These are phyloP conservation scores for Darevskia nairensis DNA, from an alignment of 2,797 vertebrate genomes.

Conservation along the genomic window DNA sequence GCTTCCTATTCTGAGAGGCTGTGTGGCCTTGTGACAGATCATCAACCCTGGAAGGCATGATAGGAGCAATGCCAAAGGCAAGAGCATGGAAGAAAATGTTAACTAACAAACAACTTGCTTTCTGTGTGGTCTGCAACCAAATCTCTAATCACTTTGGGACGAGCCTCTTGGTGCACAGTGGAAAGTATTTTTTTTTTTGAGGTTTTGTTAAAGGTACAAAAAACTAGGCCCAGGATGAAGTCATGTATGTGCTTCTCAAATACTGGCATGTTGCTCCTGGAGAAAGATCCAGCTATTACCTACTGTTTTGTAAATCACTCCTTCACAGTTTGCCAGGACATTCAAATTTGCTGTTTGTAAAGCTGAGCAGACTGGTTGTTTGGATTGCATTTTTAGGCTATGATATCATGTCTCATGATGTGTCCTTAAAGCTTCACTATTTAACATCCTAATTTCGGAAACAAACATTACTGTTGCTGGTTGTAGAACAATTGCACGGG, in stretches of 20 bases:
- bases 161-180: constrained; percentile 46
- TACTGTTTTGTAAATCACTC: constrained; percentile 83
- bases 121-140: constrained; percentile 72
- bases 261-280: constrained; percentile 67
- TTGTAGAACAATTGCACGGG: constrained; percentile 24
- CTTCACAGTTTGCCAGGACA: constrained; percentile 75
- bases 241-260: constrained; percentile 74
- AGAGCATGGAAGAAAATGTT: constrained; percentile 48
- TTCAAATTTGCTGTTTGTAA: constrained; percentile 77
- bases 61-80: constrained; percentile 33
- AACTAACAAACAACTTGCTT: constrained; percentile 22
- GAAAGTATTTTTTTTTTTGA: constrained; percentile 44
- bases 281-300: constrained; percentile 80
- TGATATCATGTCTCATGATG: constrained; percentile 84
- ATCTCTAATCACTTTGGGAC: constrained; percentile 50
- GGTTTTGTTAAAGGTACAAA: constrained; percentile 59
- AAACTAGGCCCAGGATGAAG: constrained; percentile 72
- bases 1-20: constrained; percentile 29
- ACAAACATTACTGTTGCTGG: constrained; percentile 54
- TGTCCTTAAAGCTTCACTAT: constrained; percentile 58
- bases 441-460: constrained; percentile 58
- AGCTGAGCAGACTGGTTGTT: constrained; percentile 78
- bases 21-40: constrained; percentile 22
- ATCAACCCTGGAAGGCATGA: not conserved
- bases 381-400: constrained; percentile 76